Conservation (phyloP, 2,113 vertebrate genomes). For the Mirounga angustirostris region DNA sequence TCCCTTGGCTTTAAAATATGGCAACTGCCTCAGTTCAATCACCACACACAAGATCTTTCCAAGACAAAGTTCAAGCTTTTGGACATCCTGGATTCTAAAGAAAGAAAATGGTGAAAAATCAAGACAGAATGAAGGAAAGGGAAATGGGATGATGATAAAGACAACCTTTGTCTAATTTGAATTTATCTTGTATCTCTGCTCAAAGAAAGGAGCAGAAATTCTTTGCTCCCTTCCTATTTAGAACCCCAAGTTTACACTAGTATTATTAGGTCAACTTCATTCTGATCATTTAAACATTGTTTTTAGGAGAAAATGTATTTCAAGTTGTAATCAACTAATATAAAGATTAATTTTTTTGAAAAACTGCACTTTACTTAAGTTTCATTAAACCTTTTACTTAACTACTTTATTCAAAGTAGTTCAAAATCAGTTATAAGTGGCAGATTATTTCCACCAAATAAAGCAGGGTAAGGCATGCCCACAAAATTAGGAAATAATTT, state of each 20-base stretch:
- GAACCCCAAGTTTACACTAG: neutral
- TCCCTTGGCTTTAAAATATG: conserved; percentile 34
- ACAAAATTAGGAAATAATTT: neutral
- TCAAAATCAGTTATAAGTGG: conserved; percentile 28
- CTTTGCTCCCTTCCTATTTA: neutral
- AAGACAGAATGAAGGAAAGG: conserved; percentile 27
- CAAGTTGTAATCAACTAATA: conserved; percentile 35
- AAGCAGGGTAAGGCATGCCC: neutral
- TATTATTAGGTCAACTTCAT: conserved; percentile 3
- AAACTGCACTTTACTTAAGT: neutral
- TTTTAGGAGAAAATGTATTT: conserved; percentile 46
- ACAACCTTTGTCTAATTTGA: neutral
- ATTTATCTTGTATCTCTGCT: neutral
- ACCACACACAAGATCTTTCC: neutral
- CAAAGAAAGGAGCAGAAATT: conserved; percentile 14
- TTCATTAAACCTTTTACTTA: conserved; percentile 36
- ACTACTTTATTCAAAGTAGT: conserved; percentile 45
- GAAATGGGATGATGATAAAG: conserved; percentile 14
- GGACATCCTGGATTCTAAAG: conserved; percentile 27
- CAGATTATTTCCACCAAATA: neutral
- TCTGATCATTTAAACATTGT: conserved; percentile 43
- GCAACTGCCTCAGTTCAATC: neutral
- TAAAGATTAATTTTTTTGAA: conserved; percentile 34
- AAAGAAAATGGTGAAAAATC: conserved; percentile 38
- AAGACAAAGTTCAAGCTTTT: conserved; percentile 46